Evolutionary conservation across 2,888 invertebrate species (phyloP).

Genomic region (Oligia strigilis): DNA sequence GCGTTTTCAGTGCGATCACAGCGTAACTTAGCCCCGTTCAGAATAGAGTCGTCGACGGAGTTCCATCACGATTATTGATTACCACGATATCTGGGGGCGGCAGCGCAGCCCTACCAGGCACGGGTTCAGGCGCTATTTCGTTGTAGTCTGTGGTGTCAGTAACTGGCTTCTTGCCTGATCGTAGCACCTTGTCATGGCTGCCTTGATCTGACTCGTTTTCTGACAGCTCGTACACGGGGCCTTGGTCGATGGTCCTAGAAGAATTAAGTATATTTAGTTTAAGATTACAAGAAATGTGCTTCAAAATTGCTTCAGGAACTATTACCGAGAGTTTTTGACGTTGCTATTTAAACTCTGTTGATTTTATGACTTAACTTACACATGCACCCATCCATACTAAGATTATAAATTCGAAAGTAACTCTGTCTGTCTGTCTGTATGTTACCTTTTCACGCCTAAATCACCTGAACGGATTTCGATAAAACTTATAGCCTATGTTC

Average conservation of each 20-base stretch:
- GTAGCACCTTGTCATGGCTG: conserved; percentile 70
- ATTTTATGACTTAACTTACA: background rate
- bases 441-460: too few species aligned
- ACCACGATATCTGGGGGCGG: conserved; percentile 82
- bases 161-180: conserved; percentile 67
- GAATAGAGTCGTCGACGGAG: background rate
- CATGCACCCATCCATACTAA: too few species aligned
- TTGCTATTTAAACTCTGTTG: background rate
- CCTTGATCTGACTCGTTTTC: conserved; percentile 67
- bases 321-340: too few species aligned
- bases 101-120: conserved; percentile 51
- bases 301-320: background rate
- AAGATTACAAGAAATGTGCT: background rate
- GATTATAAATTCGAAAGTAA: too few species aligned
- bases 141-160: conserved; percentile 69
- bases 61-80: conserved; percentile 47
- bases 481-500: too few species aligned
- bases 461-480: too few species aligned
- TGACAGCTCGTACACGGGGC: conserved; percentile 82
- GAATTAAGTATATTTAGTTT: background rate
- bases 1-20: background rate
- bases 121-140: conserved; percentile 44
- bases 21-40: background rate
- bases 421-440: too few species aligned
- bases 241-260: conserved; percentile 73